Conservation (phyloP, 2,888 invertebrate genomes). For the Salpingus planirostris region DNA sequence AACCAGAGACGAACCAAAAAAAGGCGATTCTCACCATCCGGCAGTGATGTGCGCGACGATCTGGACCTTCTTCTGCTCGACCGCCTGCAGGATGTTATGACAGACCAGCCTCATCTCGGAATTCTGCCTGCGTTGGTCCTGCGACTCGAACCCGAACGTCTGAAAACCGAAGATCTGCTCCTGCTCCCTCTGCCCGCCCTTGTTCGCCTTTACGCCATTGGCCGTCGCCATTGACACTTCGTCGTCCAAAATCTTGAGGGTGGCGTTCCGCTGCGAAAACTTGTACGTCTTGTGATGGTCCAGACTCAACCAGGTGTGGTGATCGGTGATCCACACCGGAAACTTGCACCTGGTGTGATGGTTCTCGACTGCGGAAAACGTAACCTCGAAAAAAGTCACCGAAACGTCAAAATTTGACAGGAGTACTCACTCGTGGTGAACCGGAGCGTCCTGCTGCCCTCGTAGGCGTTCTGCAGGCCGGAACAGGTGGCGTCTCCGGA, state of each 20-base stretch:
- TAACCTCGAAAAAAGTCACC: constrained; percentile 22
- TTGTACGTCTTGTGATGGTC: constrained; percentile 65
- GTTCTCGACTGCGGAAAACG: constrained; percentile 70
- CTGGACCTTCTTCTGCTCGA: constrained; percentile 53
- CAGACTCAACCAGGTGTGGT: constrained; percentile 72
- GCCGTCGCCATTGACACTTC: no score
- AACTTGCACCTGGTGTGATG: constrained; percentile 69
- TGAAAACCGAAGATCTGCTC: constrained; percentile 27
- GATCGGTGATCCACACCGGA: constrained; percentile 68
- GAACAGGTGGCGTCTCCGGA: constrained; percentile 75
- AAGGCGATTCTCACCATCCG: constrained; percentile 65
- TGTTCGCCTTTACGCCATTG: constrained; percentile 10
- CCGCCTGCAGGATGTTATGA: constrained; percentile 51
- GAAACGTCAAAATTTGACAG: not conserved
- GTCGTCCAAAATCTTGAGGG: constrained; percentile 45
- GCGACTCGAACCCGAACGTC: constrained; percentile 31
- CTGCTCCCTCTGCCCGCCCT: constrained; percentile 15
- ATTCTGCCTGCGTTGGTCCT: constrained; percentile 35
- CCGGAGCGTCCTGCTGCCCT: constrained; percentile 71
- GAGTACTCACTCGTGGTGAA: constrained; percentile 64
- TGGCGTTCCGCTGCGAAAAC: constrained; percentile 65
- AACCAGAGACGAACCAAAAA: no score
- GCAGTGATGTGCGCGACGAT: constrained; percentile 67
- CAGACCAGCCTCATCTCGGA: constrained; percentile 53
- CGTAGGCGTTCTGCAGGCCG: constrained; percentile 63